These are phyloP conservation scores for Scaeva pyrastri DNA, from an alignment of 2,888 invertebrate genomes.

Conservation along the genomic window DNA sequence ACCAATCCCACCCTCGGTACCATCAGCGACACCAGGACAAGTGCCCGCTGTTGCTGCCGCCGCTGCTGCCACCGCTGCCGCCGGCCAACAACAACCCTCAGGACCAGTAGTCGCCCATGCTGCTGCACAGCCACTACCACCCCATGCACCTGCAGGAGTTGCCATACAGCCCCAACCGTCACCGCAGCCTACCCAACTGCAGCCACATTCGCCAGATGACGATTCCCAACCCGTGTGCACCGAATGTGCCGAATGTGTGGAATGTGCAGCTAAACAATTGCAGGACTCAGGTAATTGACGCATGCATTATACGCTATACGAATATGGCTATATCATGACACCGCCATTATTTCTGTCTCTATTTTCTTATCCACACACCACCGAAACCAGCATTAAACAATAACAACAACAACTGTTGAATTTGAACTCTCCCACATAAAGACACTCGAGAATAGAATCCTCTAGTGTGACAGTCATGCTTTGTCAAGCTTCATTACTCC, in stretches of 20 bases:
- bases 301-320: constrained; percentile 30
- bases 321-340: not conserved
- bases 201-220: constrained; percentile 79
- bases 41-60: constrained; percentile 8
- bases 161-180: constrained; percentile 63
- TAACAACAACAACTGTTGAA: constrained; percentile 63
- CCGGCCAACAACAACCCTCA: constrained; percentile 54
- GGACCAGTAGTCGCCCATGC: constrained; percentile 50
- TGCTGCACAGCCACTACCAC: constrained; percentile 53
- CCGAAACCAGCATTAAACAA: constrained; percentile 29
- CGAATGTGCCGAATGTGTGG: constrained; percentile 84
- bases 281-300: constrained; percentile 82
- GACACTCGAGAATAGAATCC: not conserved
- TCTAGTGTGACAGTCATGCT: constrained; percentile 24
- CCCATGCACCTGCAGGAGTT: constrained; percentile 66
- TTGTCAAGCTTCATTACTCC: constrained; percentile 64
- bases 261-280: constrained; percentile 83
- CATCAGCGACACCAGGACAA: constrained; percentile 74
- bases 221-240: constrained; percentile 83
- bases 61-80: constrained; percentile 11
- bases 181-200: constrained; percentile 66
- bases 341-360: constrained; percentile 4
- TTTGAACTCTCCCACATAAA: constrained; percentile 41
- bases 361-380: constrained; percentile 13
- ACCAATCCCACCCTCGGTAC: constrained; percentile 76